Base-by-base conservation (phyloP, 2,797 vertebrate species). In the Uromys caudimaculatus region DNA sequence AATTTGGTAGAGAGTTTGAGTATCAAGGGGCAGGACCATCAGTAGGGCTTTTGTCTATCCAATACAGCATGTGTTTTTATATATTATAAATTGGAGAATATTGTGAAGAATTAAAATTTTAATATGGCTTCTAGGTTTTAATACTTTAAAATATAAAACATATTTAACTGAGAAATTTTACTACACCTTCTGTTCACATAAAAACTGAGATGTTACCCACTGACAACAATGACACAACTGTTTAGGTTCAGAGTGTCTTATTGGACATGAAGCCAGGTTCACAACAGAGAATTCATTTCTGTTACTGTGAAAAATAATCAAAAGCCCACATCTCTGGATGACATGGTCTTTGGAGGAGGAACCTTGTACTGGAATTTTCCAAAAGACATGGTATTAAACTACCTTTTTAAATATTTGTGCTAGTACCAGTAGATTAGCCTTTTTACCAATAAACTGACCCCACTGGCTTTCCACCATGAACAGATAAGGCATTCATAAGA, bases 81-180 rank as follows among this genome's bases (percentile, higher is more conserved):
- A n/a, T 58, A 78, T 17, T 27, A 0, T 85, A 79, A 76, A 27
- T 78, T 92, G 5, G 44, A n/a, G 75, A 90, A 67, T 91, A 56
- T 69, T 83, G 41, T 32, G 16, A 50, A 19, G 13, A 56, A 13
- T 79, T 3, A 93, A 93, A 71, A 71, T 52, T 84, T 29, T 90
- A 92, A 81, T 54, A 93, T 84, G n/a, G 23, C 32, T 89, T 93
- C 54, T 83, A 94, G 4, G 13, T 24, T 89, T 91, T 87, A 64
- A 91, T 41, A 89, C 86, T 91, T 96, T 24, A 93, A 87, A 95
- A 62, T 14, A 71, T 4, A 67, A 67, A 76, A 92, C 67, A 24
- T 95, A 21, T 50, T 94, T 73, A 89, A 81, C 69, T 78, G n/a
- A 73, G 52, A 93, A 96, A 86, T 54, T 91, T 79, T 86, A 58